Evolutionary conservation across 2,113 vertebrate genomes (phyloP).

Genomic region (Limanda limanda): DNA sequence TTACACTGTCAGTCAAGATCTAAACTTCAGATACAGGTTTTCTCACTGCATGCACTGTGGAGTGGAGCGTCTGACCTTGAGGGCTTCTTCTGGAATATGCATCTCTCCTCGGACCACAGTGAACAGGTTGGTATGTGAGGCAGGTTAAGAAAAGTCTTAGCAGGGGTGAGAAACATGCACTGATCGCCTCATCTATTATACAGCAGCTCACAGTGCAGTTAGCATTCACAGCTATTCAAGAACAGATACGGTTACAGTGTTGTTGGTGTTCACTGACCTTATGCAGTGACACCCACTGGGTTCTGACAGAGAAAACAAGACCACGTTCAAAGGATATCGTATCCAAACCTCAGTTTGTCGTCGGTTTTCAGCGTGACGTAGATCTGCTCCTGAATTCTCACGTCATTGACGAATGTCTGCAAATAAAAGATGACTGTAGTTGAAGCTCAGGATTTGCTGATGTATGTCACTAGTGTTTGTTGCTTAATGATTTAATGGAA

Average conservation of each 20-base stretch:
- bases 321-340: conserved; percentile 93
- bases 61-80: conserved; percentile 87
- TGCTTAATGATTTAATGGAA: not conserved
- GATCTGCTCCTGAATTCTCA: conserved; percentile 94
- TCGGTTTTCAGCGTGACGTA: conserved; percentile 95
- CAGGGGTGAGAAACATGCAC: conserved; percentile 36
- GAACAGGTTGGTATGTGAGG: conserved; percentile 96
- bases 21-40: not conserved
- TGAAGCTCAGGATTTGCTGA: too few relatives aligned
- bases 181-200: conserved; percentile 64
- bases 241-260: conserved; percentile 58
- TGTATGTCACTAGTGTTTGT: not conserved
- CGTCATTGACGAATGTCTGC: conserved; percentile 96
- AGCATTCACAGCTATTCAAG: conserved; percentile 38
- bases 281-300: not conserved
- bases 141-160: conserved; percentile 81
- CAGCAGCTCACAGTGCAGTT: conserved; percentile 38
- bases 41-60: not conserved
- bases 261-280: conserved; percentile 26
- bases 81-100: conserved; percentile 95
- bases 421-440: conserved; percentile 55
- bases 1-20: not conserved
- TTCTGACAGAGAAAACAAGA: not conserved
- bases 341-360: conserved; percentile 97
- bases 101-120: conserved; percentile 93